Evolutionary conservation across 2,113 vertebrate species (phyloP).

Genomic region (Chaenogobius annularis): DNA sequence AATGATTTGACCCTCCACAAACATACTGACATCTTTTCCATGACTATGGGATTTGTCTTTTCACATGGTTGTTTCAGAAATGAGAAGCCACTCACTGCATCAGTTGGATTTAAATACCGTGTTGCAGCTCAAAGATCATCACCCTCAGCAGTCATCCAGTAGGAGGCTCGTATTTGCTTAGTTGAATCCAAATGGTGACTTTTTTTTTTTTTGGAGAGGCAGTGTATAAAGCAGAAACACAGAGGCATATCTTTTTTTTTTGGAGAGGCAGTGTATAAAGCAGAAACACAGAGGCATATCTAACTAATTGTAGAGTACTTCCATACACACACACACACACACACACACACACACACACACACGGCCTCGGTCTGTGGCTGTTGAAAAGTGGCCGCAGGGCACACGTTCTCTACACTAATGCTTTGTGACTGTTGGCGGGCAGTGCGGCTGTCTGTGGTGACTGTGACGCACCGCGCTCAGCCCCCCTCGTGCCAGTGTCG

Average conservation of each 20-base stretch:
- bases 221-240: neutral
- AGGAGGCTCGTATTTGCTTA: no score
- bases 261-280: no score
- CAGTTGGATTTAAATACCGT: no score
- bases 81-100: no score
- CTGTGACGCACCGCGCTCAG: constrained; percentile 85
- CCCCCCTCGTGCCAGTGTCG: constrained; percentile 85
- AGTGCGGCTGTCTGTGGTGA: constrained; percentile 89
- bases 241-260: neutral
- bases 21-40: no score
- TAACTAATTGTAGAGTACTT: neutral
- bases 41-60: no score
- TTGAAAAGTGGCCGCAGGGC: constrained; percentile 87
- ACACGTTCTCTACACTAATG: constrained; percentile 94
- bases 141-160: no score
- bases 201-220: neutral
- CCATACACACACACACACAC: neutral
- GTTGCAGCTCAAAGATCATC: no score
- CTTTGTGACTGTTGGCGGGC: constrained; percentile 96
- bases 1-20: no score
- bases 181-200: no score
- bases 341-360: neutral
- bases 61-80: no score
- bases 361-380: constrained; percentile 74
- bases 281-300: neutral